A percentile compares a stretch with the other conserved stretches of the same genome.
Evolutionary conservation across 2,797 vertebrate genomes (phyloP).

Genomic region (Threskiornis aethiopicus): DNA sequence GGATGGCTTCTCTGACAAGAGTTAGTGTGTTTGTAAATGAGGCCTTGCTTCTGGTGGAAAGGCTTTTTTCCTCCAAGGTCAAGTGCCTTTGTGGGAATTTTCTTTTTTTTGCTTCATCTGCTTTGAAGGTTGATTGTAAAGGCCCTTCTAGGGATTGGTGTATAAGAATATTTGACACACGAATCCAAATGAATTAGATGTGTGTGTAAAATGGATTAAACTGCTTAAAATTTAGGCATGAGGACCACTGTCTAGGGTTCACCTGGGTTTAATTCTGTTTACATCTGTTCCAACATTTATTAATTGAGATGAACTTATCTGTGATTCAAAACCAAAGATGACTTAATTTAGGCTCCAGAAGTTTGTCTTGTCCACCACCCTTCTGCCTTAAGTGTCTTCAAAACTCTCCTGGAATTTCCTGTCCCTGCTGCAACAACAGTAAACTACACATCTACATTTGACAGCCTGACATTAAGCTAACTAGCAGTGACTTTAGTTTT

Average conservation of each 20-base stretch:
- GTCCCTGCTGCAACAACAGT: background rate
- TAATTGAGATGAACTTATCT: background rate
- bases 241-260: background rate
- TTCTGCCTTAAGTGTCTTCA: background rate
- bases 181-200: background rate
- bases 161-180: background rate
- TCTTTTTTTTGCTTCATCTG: background rate
- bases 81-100: background rate
- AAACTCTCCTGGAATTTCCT: constrained; percentile 53
- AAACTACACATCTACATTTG: background rate
- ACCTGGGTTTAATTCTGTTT: background rate
- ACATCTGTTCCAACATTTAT: background rate
- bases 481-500: background rate
- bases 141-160: background rate
- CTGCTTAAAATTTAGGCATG: background rate
- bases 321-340: background rate
- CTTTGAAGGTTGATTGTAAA: background rate
- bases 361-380: background rate
- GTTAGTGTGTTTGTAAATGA: background rate
- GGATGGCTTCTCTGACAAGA: background rate
- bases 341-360: background rate
- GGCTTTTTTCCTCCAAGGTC: fast-evolving
- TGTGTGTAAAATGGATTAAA: background rate
- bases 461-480: constrained; percentile 7
- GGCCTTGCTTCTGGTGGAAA: background rate